Percentiles rank a stretch among this genome's conserved stretches.
Conservation (phyloP, 2,888 invertebrate genomes). For the Rhorus exstirpatorius region DNA sequence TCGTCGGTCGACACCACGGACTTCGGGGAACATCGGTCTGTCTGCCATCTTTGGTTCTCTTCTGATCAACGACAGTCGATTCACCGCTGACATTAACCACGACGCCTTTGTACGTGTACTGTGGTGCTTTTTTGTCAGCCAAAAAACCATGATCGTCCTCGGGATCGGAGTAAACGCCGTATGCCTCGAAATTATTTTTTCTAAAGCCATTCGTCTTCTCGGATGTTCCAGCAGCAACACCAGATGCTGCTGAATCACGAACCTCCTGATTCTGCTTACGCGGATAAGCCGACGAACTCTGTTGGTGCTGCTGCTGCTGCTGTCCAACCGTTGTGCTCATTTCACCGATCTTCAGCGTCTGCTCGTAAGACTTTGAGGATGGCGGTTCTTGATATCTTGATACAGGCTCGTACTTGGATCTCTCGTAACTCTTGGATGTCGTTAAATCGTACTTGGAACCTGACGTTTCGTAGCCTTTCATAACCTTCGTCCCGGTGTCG, state of each 20-base stretch:
- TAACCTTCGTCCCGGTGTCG: constrained; percentile 73
- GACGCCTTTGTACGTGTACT: constrained; percentile 84
- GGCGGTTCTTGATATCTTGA: constrained; percentile 79
- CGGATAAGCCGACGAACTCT: constrained; percentile 72
- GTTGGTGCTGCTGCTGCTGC: constrained; percentile 36
- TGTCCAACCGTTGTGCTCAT: constrained; percentile 74
- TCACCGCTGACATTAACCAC: constrained; percentile 85
- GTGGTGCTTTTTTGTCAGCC: constrained; percentile 82
- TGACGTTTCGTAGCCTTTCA: constrained; percentile 74
- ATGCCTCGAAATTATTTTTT: constrained; percentile 85
- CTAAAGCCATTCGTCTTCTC: constrained; percentile 84
- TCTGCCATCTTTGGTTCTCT: constrained; percentile 80
- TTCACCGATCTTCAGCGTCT: constrained; percentile 84
- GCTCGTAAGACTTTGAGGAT: constrained; percentile 82
- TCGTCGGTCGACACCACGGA: constrained; percentile 88
- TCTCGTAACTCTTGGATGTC: constrained; percentile 84
- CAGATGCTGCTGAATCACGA: constrained; percentile 59
- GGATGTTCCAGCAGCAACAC: constrained; percentile 57
- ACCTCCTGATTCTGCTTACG: constrained; percentile 77
- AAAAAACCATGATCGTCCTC: constrained; percentile 85
- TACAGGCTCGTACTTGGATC: constrained; percentile 80
- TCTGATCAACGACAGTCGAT: constrained; percentile 84
- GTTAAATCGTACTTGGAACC: constrained; percentile 82
- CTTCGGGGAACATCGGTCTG: constrained; percentile 85
- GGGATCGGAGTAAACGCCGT: constrained; percentile 84